These are phyloP conservation scores for Phacellophora camtschatica DNA, from an alignment of 30 jellyfish, hydroid and myxozoan species.

Conservation along the genomic window DNA sequence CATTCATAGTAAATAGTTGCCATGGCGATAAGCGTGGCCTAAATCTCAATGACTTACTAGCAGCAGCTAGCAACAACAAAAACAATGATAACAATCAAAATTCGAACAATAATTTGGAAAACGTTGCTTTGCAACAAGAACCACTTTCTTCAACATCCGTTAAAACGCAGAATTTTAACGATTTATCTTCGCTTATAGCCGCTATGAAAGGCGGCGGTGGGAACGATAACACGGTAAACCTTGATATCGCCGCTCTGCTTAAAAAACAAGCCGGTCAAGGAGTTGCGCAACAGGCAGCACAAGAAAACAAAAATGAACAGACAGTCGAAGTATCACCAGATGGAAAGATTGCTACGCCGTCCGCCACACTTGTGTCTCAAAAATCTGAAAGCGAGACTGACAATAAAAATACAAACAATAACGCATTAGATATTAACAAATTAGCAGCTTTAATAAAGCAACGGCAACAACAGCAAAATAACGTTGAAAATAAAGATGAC, in stretches of 20 bases:
- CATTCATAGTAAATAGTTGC: background rate
- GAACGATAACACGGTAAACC: conserved; percentile 39
- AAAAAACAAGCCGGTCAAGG: background rate
- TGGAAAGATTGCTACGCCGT: background rate
- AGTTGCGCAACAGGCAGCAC: background rate
- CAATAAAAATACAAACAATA: background rate
- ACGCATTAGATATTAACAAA: background rate
- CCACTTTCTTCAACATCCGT: conserved; percentile 61
- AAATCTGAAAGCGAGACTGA: background rate
- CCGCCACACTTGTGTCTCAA: background rate
- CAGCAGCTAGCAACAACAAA: conserved; percentile 49
- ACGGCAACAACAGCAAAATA: conserved; percentile 20
- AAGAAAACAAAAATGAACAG: conserved; percentile 13
- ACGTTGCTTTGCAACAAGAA: background rate
- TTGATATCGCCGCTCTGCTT: conserved; percentile 37
- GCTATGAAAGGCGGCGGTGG: conserved; percentile 49
- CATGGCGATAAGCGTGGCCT: conserved; percentile 30
- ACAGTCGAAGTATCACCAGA: conserved; percentile 42
- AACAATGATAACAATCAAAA: conserved; percentile 29
- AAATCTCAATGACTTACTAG: conserved; percentile 41
- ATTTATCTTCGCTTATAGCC: conserved; percentile 43
- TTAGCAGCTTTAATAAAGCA: conserved; percentile 23
- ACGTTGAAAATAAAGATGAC: conserved; percentile 15
- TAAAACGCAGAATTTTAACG: conserved; percentile 69
- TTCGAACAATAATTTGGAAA: conserved; percentile 54